phyloP scores from a whole-genome alignment of 92 coral and sea anemone species.

The Epizoanthus illoricatus region DNA sequence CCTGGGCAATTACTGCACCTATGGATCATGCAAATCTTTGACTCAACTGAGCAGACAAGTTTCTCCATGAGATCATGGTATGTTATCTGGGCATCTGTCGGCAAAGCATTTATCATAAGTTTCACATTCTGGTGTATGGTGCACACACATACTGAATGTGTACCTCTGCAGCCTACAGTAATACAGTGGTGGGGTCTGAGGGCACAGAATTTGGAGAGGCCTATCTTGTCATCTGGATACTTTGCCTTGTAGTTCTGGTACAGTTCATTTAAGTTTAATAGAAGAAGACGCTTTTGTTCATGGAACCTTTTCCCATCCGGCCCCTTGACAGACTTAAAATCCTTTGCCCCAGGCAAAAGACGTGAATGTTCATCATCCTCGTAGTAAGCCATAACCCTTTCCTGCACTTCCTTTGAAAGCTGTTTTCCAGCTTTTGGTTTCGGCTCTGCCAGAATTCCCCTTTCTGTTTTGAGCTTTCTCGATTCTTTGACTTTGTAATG shows the following conservation, averaged over 20 bases:
- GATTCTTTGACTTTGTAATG: slow-evolving; percentile 1
- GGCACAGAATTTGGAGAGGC: slow-evolving; percentile 5
- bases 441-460: slow-evolving; percentile 17
- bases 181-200: slow-evolving; percentile 12
- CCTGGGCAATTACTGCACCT: slow-evolving; percentile 6
- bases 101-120: slow-evolving; percentile 13
- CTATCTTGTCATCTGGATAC: slow-evolving; percentile 10
- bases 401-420: slow-evolving; percentile 1
- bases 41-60: slow-evolving; percentile 6
- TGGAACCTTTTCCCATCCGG: slow-evolving; percentile 8
- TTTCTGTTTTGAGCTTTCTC: slow-evolving; percentile 3
- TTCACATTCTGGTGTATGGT: slow-evolving; percentile 17
- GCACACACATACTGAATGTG: slow-evolving; percentile 24
- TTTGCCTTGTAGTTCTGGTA: not conserved
- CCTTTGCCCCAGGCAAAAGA: slow-evolving; percentile 14
- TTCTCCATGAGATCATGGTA: slow-evolving; percentile 17
- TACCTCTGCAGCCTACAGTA: slow-evolving; percentile 21
- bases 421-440: slow-evolving; percentile 13
- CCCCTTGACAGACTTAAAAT: slow-evolving; percentile 9
- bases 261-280: slow-evolving; percentile 6
- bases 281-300: slow-evolving; percentile 10
- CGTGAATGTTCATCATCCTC: slow-evolving; percentile 20
- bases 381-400: not conserved
- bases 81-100: not conserved
- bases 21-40: slow-evolving; percentile 14